phyloP scores from a whole-genome alignment of 1,140 invertebrate species.

The Temnothorax nylanderi region DNA sequence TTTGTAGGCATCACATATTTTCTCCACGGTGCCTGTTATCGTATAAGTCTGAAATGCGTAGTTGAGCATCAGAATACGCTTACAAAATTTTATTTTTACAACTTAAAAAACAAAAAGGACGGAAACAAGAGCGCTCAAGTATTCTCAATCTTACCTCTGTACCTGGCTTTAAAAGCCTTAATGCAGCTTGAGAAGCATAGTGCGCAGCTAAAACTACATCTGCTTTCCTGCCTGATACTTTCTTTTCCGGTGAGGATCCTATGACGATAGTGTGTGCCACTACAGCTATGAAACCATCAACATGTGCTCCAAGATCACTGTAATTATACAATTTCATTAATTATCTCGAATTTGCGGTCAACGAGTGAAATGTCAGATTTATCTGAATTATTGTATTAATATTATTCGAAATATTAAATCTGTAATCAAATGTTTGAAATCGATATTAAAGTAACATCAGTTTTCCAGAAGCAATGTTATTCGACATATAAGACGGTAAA shows the following conservation, averaged over 20 bases:
- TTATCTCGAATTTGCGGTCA: neutral
- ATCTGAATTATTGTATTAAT: neutral
- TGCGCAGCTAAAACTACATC: constrained; percentile 98
- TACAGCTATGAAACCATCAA: constrained; percentile 99
- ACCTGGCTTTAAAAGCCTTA: constrained; percentile 96
- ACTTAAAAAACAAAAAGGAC: neutral
- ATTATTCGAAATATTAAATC: neutral
- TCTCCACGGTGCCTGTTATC: constrained; percentile 97
- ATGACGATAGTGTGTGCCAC: constrained; percentile 98
- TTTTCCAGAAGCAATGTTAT: neutral
- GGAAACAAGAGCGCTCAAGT: neutral
- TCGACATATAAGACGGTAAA: neutral
- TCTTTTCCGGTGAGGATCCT: constrained; percentile 90
- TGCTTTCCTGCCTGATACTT: constrained; percentile 94
- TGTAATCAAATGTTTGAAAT: neutral
- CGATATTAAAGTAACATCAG: neutral
- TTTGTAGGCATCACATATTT: constrained; percentile 96
- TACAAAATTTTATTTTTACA: neutral
- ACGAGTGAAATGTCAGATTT: neutral
- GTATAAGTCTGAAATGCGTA: constrained; percentile 91
- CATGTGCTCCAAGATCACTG: constrained; percentile 98
- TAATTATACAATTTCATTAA: constrained; percentile 77
- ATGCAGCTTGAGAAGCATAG: constrained; percentile 96
- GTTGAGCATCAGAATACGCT: neutral
- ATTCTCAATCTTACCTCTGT: constrained; percentile 90